phyloP scores from a whole-genome alignment of 2,113 vertebrate genomes.

The Seriola rivoliana region DNA sequence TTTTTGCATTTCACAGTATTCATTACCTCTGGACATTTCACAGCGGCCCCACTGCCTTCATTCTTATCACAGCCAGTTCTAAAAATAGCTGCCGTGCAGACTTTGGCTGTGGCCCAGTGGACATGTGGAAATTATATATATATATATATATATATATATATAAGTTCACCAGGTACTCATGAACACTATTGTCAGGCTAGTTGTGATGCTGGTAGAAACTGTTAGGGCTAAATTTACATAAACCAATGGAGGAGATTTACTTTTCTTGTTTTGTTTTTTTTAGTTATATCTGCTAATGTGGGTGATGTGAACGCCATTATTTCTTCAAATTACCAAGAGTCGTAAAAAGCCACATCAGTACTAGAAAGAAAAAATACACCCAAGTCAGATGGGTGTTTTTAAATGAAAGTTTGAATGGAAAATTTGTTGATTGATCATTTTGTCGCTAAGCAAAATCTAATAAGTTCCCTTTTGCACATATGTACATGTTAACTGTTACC shows the following conservation, averaged over 20 bases:
- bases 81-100: slow-evolving; percentile 43
- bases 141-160: too few species aligned
- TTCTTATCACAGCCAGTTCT: slow-evolving; percentile 28
- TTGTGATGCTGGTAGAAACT: neutral
- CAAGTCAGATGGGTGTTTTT: neutral
- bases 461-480: slow-evolving; percentile 72
- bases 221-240: neutral
- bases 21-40: slow-evolving; percentile 45
- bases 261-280: neutral
- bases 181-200: slow-evolving; percentile 33
- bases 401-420: slow-evolving; percentile 40
- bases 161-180: slow-evolving; percentile 16
- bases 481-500: slow-evolving; percentile 69
- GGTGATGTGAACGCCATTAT: neutral
- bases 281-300: neutral
- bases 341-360: slow-evolving; percentile 21
- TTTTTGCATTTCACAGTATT: slow-evolving; percentile 11
- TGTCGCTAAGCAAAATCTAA: slow-evolving; percentile 23
- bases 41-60: neutral
- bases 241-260: neutral
- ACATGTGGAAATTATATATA: neutral
- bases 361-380: neutral
- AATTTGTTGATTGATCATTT: slow-evolving; percentile 3
- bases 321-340: slow-evolving; percentile 7
- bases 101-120: neutral